Conservation (phyloP, 2,888 invertebrate species). For the Himalopsyche kuldschensis region DNA sequence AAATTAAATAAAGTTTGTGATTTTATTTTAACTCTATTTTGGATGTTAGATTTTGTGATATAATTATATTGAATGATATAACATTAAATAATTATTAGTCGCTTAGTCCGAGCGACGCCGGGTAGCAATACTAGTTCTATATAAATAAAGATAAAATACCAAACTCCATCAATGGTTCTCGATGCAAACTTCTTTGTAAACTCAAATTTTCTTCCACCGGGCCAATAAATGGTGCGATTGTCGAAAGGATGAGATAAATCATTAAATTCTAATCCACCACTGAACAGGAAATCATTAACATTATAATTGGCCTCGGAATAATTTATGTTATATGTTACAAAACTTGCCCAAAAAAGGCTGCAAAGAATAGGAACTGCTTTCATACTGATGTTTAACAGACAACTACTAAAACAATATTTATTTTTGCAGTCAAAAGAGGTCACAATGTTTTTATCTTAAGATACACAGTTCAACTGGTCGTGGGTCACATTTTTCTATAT, state of each 20-base stretch:
- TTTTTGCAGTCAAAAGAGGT: background rate
- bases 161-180: constrained; percentile 19
- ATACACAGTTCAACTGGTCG: background rate
- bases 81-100: too few species aligned
- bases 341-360: background rate
- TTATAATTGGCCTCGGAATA: background rate
- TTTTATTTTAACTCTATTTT: too few species aligned
- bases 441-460: background rate
- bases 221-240: constrained; percentile 32
- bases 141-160: constrained; percentile 18
- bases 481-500: background rate
- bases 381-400: background rate
- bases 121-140: too few species aligned
- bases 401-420: background rate
- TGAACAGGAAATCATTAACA: constrained; percentile 37
- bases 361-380: background rate
- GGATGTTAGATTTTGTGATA: too few species aligned
- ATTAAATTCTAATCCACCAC: constrained; percentile 31
- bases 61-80: too few species aligned
- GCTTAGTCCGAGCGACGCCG: too few species aligned
- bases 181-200: constrained; percentile 33
- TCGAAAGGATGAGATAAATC: constrained; percentile 36
- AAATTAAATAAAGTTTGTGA: too few species aligned
- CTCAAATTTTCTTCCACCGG: constrained; percentile 27
- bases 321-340: background rate